Evolutionary conservation across 1,140 invertebrate genomes (phyloP).

Genomic region (Drosophila nannoptera): DNA sequence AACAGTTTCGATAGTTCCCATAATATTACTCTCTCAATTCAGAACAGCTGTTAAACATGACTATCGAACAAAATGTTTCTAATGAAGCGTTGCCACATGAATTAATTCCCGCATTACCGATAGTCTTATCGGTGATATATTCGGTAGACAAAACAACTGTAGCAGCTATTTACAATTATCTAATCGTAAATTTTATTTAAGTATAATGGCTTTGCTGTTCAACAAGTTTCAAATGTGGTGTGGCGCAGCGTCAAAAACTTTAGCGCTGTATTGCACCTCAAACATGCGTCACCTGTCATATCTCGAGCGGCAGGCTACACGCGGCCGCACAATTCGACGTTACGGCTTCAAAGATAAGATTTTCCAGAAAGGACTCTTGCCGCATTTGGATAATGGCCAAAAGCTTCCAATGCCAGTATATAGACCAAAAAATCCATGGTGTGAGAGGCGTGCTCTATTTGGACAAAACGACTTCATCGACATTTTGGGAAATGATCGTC

Average conservation of each 20-base stretch:
- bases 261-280: constrained; percentile 18
- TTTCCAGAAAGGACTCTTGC: constrained; percentile 84
- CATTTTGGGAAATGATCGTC: constrained; percentile 89
- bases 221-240: constrained; percentile 52
- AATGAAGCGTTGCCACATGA: no score
- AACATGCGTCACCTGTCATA: constrained; percentile 82
- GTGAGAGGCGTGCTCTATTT: constrained; percentile 87
- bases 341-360: constrained; percentile 86
- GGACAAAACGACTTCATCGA: constrained; percentile 99
- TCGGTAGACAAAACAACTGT: no score
- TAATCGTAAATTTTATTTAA: constrained; percentile 52
- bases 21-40: neutral
- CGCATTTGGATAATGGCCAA: constrained; percentile 81
- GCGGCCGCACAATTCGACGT: constrained; percentile 82
- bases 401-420: constrained; percentile 83
- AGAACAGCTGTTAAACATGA: constrained; percentile 24
- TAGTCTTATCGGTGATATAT: no score
- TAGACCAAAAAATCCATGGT: constrained; percentile 87
- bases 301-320: constrained; percentile 82
- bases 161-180: constrained; percentile 63
- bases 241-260: constrained; percentile 9
- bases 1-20: constrained; percentile 4
- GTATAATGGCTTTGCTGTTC: constrained; percentile 57
- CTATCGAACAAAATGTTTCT: no score
- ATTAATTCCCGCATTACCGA: no score